Percentiles rank a stretch among this genome's conserved stretches.
Evolutionary conservation across 2,113 vertebrate genomes (phyloP).

Genomic region (Percina caprodes): DNA sequence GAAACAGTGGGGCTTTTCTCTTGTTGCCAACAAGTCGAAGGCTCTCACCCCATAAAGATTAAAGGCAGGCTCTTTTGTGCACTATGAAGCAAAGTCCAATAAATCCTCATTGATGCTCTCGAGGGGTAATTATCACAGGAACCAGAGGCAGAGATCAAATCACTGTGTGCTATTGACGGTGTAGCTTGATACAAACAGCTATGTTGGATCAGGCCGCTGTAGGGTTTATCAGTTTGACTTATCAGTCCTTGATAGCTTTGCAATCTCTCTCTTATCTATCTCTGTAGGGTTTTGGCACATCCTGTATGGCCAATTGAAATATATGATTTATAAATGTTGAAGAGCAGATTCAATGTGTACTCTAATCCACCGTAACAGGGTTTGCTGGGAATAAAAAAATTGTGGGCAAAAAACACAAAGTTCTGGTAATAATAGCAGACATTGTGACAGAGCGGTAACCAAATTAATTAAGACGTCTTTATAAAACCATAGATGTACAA

Average conservation of each 20-base stretch:
- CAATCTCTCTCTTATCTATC: conserved; percentile 44
- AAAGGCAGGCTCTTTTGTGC: conserved; percentile 74
- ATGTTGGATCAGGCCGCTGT: conserved; percentile 49
- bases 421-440: not conserved
- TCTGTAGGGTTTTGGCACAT: conserved; percentile 32
- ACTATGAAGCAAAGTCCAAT: conserved; percentile 69
- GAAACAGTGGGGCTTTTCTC: conserved; percentile 57
- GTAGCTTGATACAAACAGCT: conserved; percentile 78
- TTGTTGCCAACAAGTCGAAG: conserved; percentile 69
- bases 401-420: not conserved
- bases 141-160: conserved; percentile 79
- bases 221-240: conserved; percentile 67
- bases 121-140: conserved; percentile 79
- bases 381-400: conserved; percentile 2
- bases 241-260: conserved; percentile 66
- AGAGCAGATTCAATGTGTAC: not conserved
- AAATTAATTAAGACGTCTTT: not conserved
- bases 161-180: conserved; percentile 73
- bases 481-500: not conserved
- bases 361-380: not conserved
- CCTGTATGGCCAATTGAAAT: conserved; percentile 34
- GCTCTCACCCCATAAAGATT: conserved; percentile 75
- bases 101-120: conserved; percentile 77
- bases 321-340: conserved; percentile 35
- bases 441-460: not conserved